Percentiles rank a stretch among this genome's conserved stretches.
phyloP scores from a whole-genome alignment of 2,888 invertebrate species.

The Tricholauxania praeusta region DNA sequence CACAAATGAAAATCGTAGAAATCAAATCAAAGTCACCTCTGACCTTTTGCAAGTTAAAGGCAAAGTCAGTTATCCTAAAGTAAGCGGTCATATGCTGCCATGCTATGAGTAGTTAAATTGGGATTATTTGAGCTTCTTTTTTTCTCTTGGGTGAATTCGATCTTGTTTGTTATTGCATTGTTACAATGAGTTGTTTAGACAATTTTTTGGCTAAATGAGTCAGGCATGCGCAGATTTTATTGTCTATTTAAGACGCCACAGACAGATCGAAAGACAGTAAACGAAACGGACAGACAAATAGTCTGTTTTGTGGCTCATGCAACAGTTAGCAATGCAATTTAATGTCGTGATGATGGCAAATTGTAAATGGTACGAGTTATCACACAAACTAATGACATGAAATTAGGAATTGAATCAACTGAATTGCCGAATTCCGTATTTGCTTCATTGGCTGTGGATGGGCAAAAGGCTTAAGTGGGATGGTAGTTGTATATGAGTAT shows the following conservation, averaged over 20 bases:
- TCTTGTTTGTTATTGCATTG: slow-evolving; percentile 22
- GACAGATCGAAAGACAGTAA: not conserved
- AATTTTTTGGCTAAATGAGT: slow-evolving; percentile 25
- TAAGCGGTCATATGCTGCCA: not conserved
- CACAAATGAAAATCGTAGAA: slow-evolving; percentile 27
- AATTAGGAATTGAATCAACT: slow-evolving; percentile 61
- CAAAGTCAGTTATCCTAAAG: not conserved
- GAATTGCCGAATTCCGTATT: slow-evolving; percentile 31
- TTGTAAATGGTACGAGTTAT: slow-evolving; percentile 68
- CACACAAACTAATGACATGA: slow-evolving; percentile 67
- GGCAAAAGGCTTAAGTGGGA: not conserved
- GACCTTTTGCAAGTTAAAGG: slow-evolving; percentile 7
- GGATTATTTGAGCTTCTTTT: not conserved
- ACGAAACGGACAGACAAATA: not conserved
- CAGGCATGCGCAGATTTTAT: slow-evolving; percentile 23
- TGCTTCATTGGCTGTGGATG: not conserved
- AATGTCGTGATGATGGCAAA: slow-evolving; percentile 68
- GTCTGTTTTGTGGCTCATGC: not conserved
- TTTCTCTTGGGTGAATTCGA: not conserved
- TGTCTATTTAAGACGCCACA: not conserved
- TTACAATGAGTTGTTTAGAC: not conserved
- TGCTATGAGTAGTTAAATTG: not conserved
- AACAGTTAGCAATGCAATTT: slow-evolving; percentile 29
- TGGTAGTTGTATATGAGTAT: too few relatives aligned
- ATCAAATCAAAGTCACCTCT: slow-evolving; percentile 31